These are phyloP conservation scores for Nansenia antarctica DNA, from an alignment of 2,113 vertebrate species.

Conservation along the genomic window DNA sequence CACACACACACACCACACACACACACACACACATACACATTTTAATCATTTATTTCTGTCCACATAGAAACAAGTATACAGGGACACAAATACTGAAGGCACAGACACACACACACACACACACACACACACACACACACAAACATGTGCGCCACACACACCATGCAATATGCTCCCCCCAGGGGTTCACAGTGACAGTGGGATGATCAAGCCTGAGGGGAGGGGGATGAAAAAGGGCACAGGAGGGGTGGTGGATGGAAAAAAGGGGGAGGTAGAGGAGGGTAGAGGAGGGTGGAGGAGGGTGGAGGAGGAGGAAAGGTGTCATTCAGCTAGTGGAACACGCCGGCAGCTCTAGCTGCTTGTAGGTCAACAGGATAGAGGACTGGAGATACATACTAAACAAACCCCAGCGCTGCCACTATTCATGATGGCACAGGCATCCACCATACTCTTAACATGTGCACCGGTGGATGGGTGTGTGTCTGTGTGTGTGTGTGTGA, in stretches of 20 bases:
- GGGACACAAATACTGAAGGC: too few relatives aligned
- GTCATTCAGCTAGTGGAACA: background rate
- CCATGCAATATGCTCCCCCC: slow-evolving; percentile 32
- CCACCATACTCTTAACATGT: too few relatives aligned
- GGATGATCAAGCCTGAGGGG: background rate
- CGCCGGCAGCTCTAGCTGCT: background rate
- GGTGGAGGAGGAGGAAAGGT: background rate
- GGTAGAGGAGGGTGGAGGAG: slow-evolving; percentile 4
- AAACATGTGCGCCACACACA: background rate
- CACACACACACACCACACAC: slow-evolving; percentile 9
- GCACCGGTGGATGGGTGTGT: too few relatives aligned
- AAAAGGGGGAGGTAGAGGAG: background rate
- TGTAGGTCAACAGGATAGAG: slow-evolving; percentile 24
- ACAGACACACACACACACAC: slow-evolving; percentile 16
- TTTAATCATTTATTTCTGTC: too few relatives aligned
- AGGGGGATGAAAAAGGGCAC: background rate
- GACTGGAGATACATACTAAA: slow-evolving; percentile 13
- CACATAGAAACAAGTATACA: too few relatives aligned
- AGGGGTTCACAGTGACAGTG: slow-evolving; percentile 20
- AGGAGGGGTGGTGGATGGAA: background rate
- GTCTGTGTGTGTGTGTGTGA: background rate
- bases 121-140: background rate
- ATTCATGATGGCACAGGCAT: too few relatives aligned
- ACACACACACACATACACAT: slow-evolving; percentile 20
- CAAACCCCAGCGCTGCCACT: background rate